Conservation (phyloP, 2,797 vertebrate genomes). For the Semotilus atromaculatus region DNA sequence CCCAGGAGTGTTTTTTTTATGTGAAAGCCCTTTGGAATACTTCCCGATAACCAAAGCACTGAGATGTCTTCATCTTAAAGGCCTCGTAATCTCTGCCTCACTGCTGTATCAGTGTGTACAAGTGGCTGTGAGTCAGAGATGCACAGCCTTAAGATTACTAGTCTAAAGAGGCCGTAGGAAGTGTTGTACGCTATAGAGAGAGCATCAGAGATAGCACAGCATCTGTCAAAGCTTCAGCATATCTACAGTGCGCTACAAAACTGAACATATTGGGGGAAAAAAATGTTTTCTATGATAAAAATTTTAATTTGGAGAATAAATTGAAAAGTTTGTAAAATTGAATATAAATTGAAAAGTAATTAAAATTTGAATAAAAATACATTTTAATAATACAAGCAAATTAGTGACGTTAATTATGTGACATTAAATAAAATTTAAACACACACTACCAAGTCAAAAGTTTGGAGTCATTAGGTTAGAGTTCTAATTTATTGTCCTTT, state of each 20-base stretch:
- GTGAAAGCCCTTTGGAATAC: conserved; percentile 13
- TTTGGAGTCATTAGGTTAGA: too few species aligned
- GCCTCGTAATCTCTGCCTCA: conserved; percentile 15
- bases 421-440: too few species aligned
- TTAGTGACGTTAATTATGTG: too few species aligned
- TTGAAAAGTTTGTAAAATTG: too few species aligned
- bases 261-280: not conserved
- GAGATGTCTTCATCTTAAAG: conserved; percentile 17
- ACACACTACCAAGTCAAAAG: too few species aligned
- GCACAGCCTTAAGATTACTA: conserved; percentile 20
- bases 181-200: not conserved
- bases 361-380: too few species aligned
- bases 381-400: too few species aligned
- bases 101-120: conserved; percentile 15
- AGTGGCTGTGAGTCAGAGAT: conserved; percentile 13
- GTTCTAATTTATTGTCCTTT: not conserved
- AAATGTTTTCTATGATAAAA: too few species aligned
- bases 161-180: conserved; percentile 13
- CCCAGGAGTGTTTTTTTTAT: not conserved
- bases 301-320: too few species aligned
- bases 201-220: not conserved
- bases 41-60: conserved; percentile 24
- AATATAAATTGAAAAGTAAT: too few species aligned
- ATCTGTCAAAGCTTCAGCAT: not conserved
- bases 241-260: not conserved